Percentiles rank a stretch among this genome's conserved stretches.
Conservation (phyloP, 2,797 vertebrate species). For the Spinibarbus caldwelli region DNA sequence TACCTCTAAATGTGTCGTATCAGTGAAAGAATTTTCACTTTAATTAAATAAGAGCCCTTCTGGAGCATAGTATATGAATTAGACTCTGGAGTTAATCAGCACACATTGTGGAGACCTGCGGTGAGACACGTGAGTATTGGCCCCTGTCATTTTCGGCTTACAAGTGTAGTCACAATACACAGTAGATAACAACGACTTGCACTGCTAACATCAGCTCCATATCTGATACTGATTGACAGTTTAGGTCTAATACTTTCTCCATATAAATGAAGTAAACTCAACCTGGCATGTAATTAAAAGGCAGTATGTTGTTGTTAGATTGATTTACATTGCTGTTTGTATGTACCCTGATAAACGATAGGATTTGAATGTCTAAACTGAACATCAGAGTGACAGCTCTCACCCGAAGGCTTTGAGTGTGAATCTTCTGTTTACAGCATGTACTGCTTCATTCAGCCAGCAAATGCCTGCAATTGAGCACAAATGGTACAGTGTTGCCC, state of each 20-base stretch:
- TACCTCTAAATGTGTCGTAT: slow-evolving; percentile 40
- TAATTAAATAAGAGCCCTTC: slow-evolving; percentile 49
- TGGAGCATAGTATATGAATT: slow-evolving; percentile 33
- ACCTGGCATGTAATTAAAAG: slow-evolving; percentile 39
- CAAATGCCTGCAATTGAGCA: slow-evolving; percentile 61
- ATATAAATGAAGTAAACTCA: background rate
- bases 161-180: background rate
- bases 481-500: slow-evolving; percentile 64
- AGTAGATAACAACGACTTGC: background rate
- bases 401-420: slow-evolving; percentile 43
- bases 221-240: slow-evolving; percentile 23
- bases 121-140: background rate
- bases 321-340: slow-evolving; percentile 33
- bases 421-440: slow-evolving; percentile 50
- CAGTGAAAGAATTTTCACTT: slow-evolving; percentile 29
- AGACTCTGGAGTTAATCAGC: slow-evolving; percentile 44
- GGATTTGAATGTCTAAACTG: slow-evolving; percentile 45
- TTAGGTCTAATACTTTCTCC: background rate
- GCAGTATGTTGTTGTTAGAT: slow-evolving; percentile 33
- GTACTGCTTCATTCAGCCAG: slow-evolving; percentile 59
- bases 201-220: background rate
- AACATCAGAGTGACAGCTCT: slow-evolving; percentile 54
- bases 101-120: slow-evolving; percentile 2
- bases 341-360: slow-evolving; percentile 36
- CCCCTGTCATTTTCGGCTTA: background rate